These are phyloP conservation scores for Microplitis demolitor DNA, from an alignment of 1,140 invertebrate genomes.

Conservation along the genomic window DNA sequence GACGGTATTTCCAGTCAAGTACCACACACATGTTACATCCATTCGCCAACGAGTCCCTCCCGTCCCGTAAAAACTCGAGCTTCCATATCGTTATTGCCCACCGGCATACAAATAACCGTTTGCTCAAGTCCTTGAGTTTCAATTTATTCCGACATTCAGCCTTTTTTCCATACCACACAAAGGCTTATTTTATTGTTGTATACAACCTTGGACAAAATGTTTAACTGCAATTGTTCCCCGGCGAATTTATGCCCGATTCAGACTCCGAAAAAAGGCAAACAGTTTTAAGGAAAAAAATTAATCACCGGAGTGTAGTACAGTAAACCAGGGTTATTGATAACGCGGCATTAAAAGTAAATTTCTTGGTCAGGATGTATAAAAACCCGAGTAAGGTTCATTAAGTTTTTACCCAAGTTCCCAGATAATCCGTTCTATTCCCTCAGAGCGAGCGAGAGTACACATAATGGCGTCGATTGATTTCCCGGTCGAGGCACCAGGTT, in stretches of 20 bases:
- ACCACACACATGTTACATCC: constrained; percentile 25
- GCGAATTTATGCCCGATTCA: too few relatives aligned
- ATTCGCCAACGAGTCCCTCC: neutral
- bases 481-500: constrained; percentile 28
- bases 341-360: constrained; percentile 6
- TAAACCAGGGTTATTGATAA: neutral
- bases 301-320: too few relatives aligned
- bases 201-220: too few relatives aligned
- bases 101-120: constrained; percentile 14
- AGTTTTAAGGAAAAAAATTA: too few relatives aligned
- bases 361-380: neutral
- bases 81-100: constrained; percentile 51
- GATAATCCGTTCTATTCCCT: constrained; percentile 19
- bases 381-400: constrained; percentile 18
- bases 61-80: constrained; percentile 38
- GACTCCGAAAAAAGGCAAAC: too few relatives aligned
- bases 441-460: constrained; percentile 5
- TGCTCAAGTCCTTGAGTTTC: neutral
- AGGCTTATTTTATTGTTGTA: too few relatives aligned
- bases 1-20: constrained; percentile 41
- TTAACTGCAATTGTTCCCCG: too few relatives aligned
- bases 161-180: too few relatives aligned
- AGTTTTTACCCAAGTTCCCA: constrained; percentile 19
- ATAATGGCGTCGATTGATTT: constrained; percentile 41
- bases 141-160: too few relatives aligned